A percentile compares a stretch with the other conserved stretches of the same genome.
Conservation (phyloP, 2,113 vertebrate species). For the Chaetodon trifascialis region DNA sequence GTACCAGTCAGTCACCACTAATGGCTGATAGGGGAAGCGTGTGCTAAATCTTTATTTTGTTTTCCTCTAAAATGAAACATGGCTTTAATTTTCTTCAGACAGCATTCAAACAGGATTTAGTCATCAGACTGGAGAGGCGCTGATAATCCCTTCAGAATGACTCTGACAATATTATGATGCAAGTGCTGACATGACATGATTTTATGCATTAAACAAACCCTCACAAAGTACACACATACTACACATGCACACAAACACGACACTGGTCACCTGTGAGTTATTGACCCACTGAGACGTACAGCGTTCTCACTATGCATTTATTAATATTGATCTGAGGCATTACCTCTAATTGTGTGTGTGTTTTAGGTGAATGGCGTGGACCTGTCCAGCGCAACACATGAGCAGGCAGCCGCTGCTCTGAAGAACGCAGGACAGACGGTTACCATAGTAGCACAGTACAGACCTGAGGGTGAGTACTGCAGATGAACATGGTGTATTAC, state of each 20-base stretch:
- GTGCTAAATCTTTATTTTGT: background rate
- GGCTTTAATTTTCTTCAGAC: conserved; percentile 46
- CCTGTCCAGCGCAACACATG: conserved; percentile 93
- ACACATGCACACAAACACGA: background rate
- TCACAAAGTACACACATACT: conserved; percentile 15
- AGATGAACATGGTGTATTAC: background rate
- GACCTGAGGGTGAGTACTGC: conserved; percentile 92
- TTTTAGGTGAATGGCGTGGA: conserved; percentile 95
- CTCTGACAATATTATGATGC: conserved; percentile 25
- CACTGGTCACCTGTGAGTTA: conserved; percentile 7
- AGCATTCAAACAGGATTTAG: conserved; percentile 27
- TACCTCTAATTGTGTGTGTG: conserved; percentile 22
- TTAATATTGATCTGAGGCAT: conserved; percentile 23
- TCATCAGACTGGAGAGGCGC: conserved; percentile 10
- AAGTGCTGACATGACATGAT: conserved; percentile 16
- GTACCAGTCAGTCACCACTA: background rate
- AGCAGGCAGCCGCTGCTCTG: conserved; percentile 94
- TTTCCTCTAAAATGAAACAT: conserved; percentile 27
- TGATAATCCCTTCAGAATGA: conserved; percentile 21
- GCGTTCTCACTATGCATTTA: background rate
- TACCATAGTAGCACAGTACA: conserved; percentile 95
- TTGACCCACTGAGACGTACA: background rate
- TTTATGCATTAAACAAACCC: conserved; percentile 13
- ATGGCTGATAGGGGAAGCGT: background rate
- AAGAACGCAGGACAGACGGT: conserved; percentile 97